Percentiles rank a stretch among this genome's conserved stretches.
Evolutionary conservation across 2,113 vertebrate genomes (phyloP).

Genomic region (Leucopsar rothschildi): DNA sequence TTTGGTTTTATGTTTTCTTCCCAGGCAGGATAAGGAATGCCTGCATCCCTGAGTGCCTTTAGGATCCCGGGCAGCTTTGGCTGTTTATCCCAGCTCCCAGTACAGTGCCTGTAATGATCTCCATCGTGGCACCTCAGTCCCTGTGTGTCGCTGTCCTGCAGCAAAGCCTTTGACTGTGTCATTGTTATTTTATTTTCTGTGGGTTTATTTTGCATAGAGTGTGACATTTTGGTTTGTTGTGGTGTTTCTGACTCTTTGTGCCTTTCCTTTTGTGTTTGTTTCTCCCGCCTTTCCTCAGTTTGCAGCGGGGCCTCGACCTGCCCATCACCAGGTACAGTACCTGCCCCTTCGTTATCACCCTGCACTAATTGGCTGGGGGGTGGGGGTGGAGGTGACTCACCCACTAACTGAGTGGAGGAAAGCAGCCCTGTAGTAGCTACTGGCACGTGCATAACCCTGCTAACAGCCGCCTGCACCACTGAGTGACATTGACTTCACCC

Average conservation of each 20-base stretch:
- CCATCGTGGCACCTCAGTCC: background rate
- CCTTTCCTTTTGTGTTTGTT: conserved; percentile 89
- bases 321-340: conserved; percentile 98
- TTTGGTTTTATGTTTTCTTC: background rate
- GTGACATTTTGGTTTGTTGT: conserved; percentile 77
- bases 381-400: background rate
- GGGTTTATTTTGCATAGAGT: conserved; percentile 74
- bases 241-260: conserved; percentile 86
- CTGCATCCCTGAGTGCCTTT: background rate
- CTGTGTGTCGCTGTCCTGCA: conserved; percentile 73
- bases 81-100: background rate
- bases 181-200: background rate
- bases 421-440: background rate
- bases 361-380: conserved; percentile 50
- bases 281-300: conserved; percentile 88
- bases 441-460: background rate
- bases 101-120: background rate
- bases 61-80: background rate
- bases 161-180: conserved; percentile 67
- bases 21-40: background rate
- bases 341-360: conserved; percentile 63
- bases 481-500: background rate
- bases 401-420: conserved; percentile 46
- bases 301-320: conserved; percentile 95
- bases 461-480: background rate